phyloP scores from a whole-genome alignment of 2,888 invertebrate species.

The Thelaira solivaga region DNA sequence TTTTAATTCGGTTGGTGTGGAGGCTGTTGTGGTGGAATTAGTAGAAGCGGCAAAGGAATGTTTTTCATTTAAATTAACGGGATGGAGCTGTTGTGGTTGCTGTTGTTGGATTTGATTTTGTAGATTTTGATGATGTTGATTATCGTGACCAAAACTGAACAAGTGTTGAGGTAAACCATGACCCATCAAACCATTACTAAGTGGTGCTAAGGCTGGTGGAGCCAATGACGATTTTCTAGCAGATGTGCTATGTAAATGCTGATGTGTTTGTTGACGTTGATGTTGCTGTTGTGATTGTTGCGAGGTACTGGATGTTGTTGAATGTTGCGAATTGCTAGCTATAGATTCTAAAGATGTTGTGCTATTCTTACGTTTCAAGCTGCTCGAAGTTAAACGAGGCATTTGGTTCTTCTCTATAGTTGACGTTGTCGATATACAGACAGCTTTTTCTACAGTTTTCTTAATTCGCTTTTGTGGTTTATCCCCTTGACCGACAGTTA shows the following conservation, averaged over 20 bases:
- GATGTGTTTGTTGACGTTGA: conserved; percentile 20
- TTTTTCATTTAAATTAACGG: conserved; percentile 45
- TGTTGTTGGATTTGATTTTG: conserved; percentile 52
- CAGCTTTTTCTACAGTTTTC: conserved; percentile 71
- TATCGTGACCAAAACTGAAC: conserved; percentile 64
- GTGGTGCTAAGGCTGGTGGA: conserved; percentile 53
- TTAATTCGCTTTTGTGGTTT: conserved; percentile 80
- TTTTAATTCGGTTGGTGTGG: conserved; percentile 61
- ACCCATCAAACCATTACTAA: conserved; percentile 34
- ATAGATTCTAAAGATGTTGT: conserved; percentile 75
- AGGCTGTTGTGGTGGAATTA: conserved; percentile 26
- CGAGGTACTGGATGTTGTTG: conserved; percentile 62
- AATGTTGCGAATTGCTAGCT: conserved; percentile 74
- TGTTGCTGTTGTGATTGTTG: conserved; percentile 41
- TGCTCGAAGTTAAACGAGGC: conserved; percentile 65
- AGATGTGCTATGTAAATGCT: conserved; percentile 45
- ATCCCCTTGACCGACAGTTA: conserved; percentile 68
- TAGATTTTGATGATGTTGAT: conserved; percentile 36
- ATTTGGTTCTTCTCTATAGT: conserved; percentile 37
- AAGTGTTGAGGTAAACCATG: conserved; percentile 60
- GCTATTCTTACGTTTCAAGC: conserved; percentile 73
- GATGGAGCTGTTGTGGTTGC: conserved; percentile 15
- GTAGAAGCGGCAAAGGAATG: conserved; percentile 45
- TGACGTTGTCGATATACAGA: conserved; percentile 50
- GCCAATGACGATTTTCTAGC: conserved; percentile 22